Conservation (phyloP, 35 echinoderm and acorn worm species). For the Ophioderma brevispina region DNA sequence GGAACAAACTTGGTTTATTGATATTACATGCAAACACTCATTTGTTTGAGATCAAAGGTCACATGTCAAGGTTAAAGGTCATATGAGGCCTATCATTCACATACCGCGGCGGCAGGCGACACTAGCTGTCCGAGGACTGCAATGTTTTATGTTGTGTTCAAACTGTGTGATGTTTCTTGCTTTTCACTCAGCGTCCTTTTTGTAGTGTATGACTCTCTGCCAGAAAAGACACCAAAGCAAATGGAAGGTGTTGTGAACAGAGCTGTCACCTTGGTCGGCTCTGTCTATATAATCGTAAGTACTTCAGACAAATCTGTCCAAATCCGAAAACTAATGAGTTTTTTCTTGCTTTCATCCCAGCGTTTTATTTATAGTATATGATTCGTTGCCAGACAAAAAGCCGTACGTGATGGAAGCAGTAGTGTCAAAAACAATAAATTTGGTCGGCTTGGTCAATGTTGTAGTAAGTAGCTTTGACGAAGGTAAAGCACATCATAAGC, state of each 20-base stretch:
- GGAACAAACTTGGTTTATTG: too few species aligned
- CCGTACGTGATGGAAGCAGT: constrained; percentile 84
- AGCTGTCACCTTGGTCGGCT: constrained; percentile 68
- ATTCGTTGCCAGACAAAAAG: constrained; percentile 81
- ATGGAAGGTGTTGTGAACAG: constrained; percentile 88
- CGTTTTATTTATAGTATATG: constrained; percentile 80
- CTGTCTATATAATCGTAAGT: constrained; percentile 79
- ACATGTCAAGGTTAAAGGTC: too few species aligned
- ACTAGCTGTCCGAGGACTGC: too few species aligned
- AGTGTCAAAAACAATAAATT: constrained; percentile 65
- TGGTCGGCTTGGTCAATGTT: constrained; percentile 72
- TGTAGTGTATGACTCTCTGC: constrained; percentile 83
- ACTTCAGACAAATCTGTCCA: not conserved
- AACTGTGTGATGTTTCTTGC: not conserved
- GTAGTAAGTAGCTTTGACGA: constrained; percentile 81
- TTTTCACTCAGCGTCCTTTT: constrained; percentile 68
- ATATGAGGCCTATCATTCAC: too few species aligned
- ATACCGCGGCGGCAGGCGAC: too few species aligned
- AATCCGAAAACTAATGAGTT: not conserved
- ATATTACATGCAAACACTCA: too few species aligned
- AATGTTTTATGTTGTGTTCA: not conserved
- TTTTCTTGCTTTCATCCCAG: constrained; percentile 13
- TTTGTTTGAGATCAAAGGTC: too few species aligned
- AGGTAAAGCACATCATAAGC: too few species aligned
- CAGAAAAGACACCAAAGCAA: constrained; percentile 78